Percentiles rank a stretch among this genome's conserved stretches.
Evolutionary conservation across 92 coral and sea anemone genomes (phyloP).

Genomic region (Porites cylindrica): DNA sequence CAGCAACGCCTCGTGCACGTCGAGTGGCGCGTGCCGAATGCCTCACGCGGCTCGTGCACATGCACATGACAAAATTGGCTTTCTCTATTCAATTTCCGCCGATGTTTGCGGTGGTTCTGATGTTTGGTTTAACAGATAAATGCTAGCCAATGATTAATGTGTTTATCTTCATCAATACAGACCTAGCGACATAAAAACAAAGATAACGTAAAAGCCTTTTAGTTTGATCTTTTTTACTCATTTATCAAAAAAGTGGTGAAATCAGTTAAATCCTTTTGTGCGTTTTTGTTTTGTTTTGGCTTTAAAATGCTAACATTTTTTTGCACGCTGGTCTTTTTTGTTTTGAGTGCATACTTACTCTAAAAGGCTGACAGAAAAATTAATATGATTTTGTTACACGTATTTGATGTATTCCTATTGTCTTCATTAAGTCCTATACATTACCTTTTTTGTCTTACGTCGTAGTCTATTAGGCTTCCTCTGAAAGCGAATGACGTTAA

Average conservation of each 20-base stretch:
- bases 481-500: too few species aligned
- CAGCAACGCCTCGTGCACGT: neutral
- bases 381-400: too few species aligned
- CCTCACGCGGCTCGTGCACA: neutral
- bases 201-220: neutral
- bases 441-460: too few species aligned
- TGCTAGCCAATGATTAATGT: neutral
- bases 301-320: too few species aligned
- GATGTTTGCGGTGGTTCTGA: neutral
- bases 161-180: neutral
- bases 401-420: too few species aligned
- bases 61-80: neutral
- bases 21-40: conserved; percentile 17
- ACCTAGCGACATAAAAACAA: neutral
- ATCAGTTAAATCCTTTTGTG: neutral
- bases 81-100: neutral
- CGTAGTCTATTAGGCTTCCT: too few species aligned
- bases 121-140: neutral
- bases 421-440: too few species aligned
- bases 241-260: neutral
- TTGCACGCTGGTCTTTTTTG: too few species aligned
- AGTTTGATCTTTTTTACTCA: neutral
- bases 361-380: too few species aligned
- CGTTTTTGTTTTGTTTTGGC: too few species aligned
- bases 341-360: too few species aligned